phyloP scores from a whole-genome alignment of 2,113 vertebrate species.

The Ctenodactylus gundi region DNA sequence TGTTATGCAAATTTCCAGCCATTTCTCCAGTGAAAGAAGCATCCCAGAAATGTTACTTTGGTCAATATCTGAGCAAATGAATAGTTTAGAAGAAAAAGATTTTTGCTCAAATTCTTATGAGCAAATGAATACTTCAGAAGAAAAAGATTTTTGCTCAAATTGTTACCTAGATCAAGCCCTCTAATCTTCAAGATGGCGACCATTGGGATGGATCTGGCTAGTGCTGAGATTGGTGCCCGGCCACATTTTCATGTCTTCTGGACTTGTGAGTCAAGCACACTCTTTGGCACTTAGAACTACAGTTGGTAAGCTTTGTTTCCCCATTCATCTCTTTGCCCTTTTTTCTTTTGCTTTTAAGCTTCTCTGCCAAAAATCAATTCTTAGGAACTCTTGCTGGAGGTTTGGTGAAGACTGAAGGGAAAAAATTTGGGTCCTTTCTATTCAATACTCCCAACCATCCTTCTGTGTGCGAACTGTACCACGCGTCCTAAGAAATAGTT shows the following conservation, averaged over 20 bases:
- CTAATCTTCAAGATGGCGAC: background rate
- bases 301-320: background rate
- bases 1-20: background rate
- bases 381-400: background rate
- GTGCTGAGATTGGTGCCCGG: background rate
- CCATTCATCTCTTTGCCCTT: background rate
- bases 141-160: background rate
- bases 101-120: background rate
- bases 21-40: background rate
- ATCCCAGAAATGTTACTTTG: background rate
- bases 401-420: background rate
- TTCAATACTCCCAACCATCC: too few species aligned
- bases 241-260: fast-evolving
- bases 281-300: too few species aligned
- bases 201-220: background rate
- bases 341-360: background rate
- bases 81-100: fast-evolving
- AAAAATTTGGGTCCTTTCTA: too few species aligned
- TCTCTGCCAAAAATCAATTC: background rate
- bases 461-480: too few species aligned
- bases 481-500: background rate
- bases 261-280: fast-evolving
- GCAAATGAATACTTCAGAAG: background rate
- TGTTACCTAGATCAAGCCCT: fast-evolving
- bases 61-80: too few species aligned